Conservation (phyloP, 2,113 vertebrate species). For the Pollachius pollachius region DNA sequence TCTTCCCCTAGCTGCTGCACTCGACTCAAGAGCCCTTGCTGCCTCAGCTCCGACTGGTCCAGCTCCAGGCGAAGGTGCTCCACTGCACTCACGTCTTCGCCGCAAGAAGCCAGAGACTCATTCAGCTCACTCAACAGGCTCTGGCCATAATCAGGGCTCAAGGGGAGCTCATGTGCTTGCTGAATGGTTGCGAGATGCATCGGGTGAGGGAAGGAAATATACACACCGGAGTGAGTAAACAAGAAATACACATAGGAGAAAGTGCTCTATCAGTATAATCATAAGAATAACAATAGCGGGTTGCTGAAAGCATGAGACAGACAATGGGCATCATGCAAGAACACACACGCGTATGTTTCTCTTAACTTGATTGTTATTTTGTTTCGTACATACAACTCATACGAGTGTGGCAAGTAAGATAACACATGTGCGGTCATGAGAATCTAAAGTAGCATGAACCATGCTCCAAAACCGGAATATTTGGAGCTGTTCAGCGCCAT, state of each 20-base stretch:
- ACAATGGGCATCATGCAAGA: too few relatives aligned
- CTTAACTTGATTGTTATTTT: too few relatives aligned
- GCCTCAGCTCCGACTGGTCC: slow-evolving; percentile 87
- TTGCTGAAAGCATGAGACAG: too few relatives aligned
- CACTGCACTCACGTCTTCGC: slow-evolving; percentile 69
- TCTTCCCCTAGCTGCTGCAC: slow-evolving; percentile 83
- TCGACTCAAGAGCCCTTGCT: slow-evolving; percentile 75
- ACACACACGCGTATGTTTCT: too few relatives aligned
- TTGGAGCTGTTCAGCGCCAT: too few relatives aligned
- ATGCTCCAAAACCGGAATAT: too few relatives aligned
- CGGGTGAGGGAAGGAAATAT: neutral
- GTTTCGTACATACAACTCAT: too few relatives aligned
- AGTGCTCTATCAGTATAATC: neutral
- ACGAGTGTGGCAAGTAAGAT: too few relatives aligned
- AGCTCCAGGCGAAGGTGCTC: slow-evolving; percentile 89
- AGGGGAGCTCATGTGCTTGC: slow-evolving; percentile 82
- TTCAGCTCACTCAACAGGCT: slow-evolving; percentile 78
- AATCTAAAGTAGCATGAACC: too few relatives aligned
- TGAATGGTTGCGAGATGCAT: slow-evolving; percentile 18
- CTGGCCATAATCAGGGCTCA: slow-evolving; percentile 81
- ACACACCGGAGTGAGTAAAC: neutral
- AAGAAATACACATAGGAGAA: neutral
- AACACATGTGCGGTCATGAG: too few relatives aligned
- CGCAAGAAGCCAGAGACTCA: slow-evolving; percentile 56
- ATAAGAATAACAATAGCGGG: slow-evolving; percentile 7